phyloP scores from a whole-genome alignment of 2,888 invertebrate species.

The Masnerella sp. region DNA sequence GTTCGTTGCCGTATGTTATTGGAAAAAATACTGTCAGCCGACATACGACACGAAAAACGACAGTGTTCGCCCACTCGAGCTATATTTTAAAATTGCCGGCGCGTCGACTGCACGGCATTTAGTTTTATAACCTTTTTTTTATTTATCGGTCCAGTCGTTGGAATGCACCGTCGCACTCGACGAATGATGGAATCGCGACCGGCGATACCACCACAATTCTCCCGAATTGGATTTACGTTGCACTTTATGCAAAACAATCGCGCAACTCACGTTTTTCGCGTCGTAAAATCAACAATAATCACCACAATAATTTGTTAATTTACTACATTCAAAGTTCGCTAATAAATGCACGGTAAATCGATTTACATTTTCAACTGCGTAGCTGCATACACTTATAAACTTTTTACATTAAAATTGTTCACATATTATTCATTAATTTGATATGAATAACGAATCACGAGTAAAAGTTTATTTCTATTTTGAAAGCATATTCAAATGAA shows the following conservation, averaged over 20 bases:
- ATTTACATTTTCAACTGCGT: too few relatives aligned
- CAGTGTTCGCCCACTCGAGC: conserved; percentile 41
- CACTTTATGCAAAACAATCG: conserved; percentile 52
- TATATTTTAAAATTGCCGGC: conserved; percentile 61
- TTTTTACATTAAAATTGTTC: too few relatives aligned
- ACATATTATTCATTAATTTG: too few relatives aligned
- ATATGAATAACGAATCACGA: too few relatives aligned
- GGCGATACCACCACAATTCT: conserved; percentile 58
- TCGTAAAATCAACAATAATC: conserved; percentile 53
- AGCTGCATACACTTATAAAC: too few relatives aligned
- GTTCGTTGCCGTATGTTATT: conserved; percentile 51
- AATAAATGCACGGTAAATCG: conserved; percentile 1
- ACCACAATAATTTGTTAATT: conserved; percentile 48
- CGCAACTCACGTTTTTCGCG: conserved; percentile 27
- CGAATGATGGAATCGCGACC: conserved; percentile 61
- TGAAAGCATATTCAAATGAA: too few relatives aligned
- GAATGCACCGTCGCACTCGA: conserved; percentile 61
- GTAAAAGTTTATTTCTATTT: too few relatives aligned
- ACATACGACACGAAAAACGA: conserved; percentile 58
- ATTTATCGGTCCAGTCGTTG: conserved; percentile 57
- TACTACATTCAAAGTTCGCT: conserved; percentile 23
- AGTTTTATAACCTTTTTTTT: conserved; percentile 58
- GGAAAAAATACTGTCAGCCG: conserved; percentile 58
- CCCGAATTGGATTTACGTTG: conserved; percentile 55
- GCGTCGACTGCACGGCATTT: conserved; percentile 61